Conservation (phyloP, 2,113 vertebrate species). For the Oncorhynchus clarkii region DNA sequence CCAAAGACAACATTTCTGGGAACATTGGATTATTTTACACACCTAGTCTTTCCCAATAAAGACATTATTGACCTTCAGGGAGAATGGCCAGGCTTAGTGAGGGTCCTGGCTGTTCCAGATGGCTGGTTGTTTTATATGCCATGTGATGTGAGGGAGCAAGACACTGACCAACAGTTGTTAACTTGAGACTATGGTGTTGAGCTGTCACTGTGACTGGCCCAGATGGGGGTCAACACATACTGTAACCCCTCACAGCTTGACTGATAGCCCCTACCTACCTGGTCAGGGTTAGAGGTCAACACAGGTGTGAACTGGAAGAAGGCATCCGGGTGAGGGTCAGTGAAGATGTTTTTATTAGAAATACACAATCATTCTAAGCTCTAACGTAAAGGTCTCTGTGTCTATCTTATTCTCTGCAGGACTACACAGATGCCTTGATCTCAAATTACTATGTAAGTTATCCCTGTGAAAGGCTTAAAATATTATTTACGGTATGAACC, state of each 20-base stretch:
- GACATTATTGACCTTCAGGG: conserved; percentile 58
- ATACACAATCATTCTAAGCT: neutral
- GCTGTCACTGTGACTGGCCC: too few relatives aligned
- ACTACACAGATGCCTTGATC: conserved; percentile 85
- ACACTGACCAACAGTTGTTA: conserved; percentile 5
- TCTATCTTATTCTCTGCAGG: conserved; percentile 69
- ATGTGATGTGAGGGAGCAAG: neutral
- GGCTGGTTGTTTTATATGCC: conserved; percentile 20
- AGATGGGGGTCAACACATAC: too few relatives aligned
- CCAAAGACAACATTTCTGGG: conserved; percentile 5
- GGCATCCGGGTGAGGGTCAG: neutral
- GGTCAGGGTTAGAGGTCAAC: neutral
- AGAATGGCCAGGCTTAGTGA: conserved; percentile 9
- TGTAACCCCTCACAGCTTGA: neutral
- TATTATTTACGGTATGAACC: neutral
- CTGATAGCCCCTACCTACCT: neutral
- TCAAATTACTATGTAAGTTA: conserved; percentile 91
- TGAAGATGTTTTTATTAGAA: neutral
- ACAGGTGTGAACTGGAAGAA: neutral
- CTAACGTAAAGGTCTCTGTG: neutral
- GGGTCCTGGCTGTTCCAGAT: conserved; percentile 7
- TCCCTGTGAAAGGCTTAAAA: neutral
- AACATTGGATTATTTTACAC: conserved; percentile 44
- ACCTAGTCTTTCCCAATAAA: conserved; percentile 24
- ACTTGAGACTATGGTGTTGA: neutral